A percentile compares a stretch with the other conserved stretches of the same genome.
Evolutionary conservation across 2,797 vertebrate species (phyloP).

Genomic region (Cheracebus regulus): DNA sequence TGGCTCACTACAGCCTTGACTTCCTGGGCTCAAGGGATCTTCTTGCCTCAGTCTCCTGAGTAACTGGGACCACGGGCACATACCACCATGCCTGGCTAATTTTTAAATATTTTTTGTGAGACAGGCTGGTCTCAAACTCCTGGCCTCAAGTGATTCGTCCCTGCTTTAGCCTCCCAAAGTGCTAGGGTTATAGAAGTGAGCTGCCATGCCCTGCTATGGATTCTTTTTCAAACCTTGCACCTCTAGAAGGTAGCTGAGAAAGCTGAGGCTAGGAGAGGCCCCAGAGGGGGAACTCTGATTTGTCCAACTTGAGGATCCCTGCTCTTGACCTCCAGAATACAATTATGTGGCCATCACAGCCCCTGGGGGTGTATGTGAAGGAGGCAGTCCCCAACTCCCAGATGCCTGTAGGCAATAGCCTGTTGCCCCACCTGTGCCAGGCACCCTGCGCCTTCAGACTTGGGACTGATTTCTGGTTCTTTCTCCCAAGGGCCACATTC

Average conservation of each 20-base stretch:
- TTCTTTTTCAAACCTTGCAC: background rate
- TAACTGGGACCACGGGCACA: background rate
- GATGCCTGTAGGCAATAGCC: background rate
- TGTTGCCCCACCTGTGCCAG: background rate
- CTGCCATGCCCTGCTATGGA: background rate
- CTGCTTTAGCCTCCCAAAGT: background rate
- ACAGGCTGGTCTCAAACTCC: background rate
- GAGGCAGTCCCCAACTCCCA: background rate
- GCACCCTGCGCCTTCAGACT: background rate
- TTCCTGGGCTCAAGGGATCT: background rate
- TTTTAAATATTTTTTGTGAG: background rate
- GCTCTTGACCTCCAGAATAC: background rate
- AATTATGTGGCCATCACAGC: rapidly evolving
- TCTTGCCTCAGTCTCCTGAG: background rate
- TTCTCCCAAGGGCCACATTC: background rate
- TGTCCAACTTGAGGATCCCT: too few relatives aligned
- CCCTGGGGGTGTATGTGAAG: background rate
- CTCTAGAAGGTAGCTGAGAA: background rate
- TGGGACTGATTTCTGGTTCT: background rate
- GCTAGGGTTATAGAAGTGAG: background rate
- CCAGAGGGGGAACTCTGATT: background rate
- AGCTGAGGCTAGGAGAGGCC: background rate
- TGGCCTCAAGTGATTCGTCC: background rate
- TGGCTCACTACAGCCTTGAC: background rate
- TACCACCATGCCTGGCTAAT: background rate